A percentile compares a stretch with the other conserved stretches of the same genome.
Conservation (phyloP, 2,113 vertebrate species). For the Elephas maximus region DNA sequence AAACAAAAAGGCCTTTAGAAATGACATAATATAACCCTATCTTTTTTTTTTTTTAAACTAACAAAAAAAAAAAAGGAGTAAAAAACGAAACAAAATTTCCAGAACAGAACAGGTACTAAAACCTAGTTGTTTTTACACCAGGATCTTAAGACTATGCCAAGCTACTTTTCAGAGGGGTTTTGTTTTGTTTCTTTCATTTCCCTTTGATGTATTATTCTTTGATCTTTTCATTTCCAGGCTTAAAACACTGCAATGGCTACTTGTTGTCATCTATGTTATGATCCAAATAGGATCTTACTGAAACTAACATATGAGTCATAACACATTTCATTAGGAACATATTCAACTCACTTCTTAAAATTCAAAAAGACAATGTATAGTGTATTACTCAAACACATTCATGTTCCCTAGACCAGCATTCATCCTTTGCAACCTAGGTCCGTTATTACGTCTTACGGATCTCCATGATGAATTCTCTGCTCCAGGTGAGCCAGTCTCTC, state of each 20-base stretch:
- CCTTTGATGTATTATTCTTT: not conserved
- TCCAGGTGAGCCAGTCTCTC: not conserved
- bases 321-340: conserved; percentile 17
- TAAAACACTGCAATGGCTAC: not conserved
- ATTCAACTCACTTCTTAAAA: conserved; percentile 1
- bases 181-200: not conserved
- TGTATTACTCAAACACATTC: not conserved
- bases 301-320: conserved; percentile 6
- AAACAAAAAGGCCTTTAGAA: conserved; percentile 37
- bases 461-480: not conserved
- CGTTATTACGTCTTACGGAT: not conserved
- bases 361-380: not conserved
- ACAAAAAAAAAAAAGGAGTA: not conserved
- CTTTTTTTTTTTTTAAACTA: conserved; percentile 34
- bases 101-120: not conserved
- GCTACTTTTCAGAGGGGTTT: not conserved
- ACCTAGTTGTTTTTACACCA: not conserved
- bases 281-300: not conserved
- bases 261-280: not conserved
- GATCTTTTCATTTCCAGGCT: not conserved
- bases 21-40: conserved; percentile 13
- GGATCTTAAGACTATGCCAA: not conserved
- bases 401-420: not conserved
- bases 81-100: not conserved
- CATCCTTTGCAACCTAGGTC: not conserved